Conservation (phyloP, 2,797 vertebrate genomes). For the Phrynocephalus vlangalii region DNA sequence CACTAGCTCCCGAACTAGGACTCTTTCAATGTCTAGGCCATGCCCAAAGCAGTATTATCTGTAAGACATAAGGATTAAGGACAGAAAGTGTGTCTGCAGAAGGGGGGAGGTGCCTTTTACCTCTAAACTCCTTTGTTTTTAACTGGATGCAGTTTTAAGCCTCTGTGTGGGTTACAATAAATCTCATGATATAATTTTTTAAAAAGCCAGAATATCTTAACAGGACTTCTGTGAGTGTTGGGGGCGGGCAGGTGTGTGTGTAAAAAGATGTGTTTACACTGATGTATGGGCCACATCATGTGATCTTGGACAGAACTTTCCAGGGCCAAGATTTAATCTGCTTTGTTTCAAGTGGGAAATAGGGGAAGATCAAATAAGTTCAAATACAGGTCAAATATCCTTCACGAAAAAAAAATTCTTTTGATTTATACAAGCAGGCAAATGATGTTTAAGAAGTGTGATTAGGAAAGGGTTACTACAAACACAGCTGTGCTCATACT, state of each 20-base stretch:
- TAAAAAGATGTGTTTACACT: background rate
- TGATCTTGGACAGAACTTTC: slow-evolving; percentile 68
- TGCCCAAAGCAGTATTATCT: background rate
- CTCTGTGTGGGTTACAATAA: background rate
- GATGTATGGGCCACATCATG: slow-evolving; percentile 69
- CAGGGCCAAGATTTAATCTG: slow-evolving; percentile 72
- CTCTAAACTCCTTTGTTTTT: background rate
- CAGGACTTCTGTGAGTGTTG: background rate
- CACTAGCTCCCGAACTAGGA: background rate
- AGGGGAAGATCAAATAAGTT: slow-evolving; percentile 78
- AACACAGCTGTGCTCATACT: slow-evolving; percentile 86
- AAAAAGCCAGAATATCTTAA: slow-evolving; percentile 19
- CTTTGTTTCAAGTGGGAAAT: slow-evolving; percentile 75
- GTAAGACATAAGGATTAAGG: background rate
- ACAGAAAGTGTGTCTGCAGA: background rate
- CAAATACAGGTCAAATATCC: slow-evolving; percentile 82
- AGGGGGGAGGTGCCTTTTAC: no score
- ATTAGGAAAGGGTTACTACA: slow-evolving; percentile 89
- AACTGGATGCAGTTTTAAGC: background rate
- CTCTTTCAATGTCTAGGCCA: no score
- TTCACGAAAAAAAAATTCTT: slow-evolving; percentile 66
- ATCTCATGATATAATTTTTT: slow-evolving; percentile 18
- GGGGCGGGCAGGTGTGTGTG: fast-evolving
- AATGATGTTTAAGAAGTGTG: slow-evolving; percentile 80
- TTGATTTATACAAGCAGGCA: slow-evolving; percentile 82